A percentile compares a stretch with the other conserved stretches of the same genome.
Evolutionary conservation across 2,797 vertebrate genomes (phyloP).

Genomic region (Eupleurogrammus muticus): DNA sequence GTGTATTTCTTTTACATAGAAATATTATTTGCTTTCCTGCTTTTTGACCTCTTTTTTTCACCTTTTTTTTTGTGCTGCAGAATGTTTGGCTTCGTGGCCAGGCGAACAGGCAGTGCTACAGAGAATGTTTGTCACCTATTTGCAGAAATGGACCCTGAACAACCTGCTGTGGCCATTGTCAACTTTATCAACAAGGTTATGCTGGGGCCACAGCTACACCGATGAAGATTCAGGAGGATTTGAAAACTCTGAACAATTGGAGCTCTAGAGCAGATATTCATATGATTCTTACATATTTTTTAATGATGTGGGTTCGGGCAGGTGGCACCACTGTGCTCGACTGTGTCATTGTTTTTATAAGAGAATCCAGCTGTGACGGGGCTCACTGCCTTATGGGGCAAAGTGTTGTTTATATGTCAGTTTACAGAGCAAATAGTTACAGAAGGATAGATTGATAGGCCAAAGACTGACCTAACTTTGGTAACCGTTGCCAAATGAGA

Average conservation of each 20-base stretch:
- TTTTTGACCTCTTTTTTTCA: conserved; percentile 1
- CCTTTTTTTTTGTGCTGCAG: conserved; percentile 67
- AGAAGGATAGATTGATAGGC: conserved; percentile 29
- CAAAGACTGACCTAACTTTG: conserved; percentile 46
- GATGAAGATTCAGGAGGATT: conserved; percentile 58
- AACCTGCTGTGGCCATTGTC: conserved; percentile 92
- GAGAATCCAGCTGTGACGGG: conserved; percentile 13
- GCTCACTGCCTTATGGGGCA: conserved; percentile 13
- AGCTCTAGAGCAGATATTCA: conserved; percentile 18
- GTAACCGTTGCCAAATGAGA: conserved; percentile 46
- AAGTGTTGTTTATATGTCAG: conserved; percentile 20
- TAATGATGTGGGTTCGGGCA: conserved; percentile 26
- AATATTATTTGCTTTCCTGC: not conserved
- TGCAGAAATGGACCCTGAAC: conserved; percentile 92
- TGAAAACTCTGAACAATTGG: conserved; percentile 16
- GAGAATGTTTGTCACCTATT: conserved; percentile 95
- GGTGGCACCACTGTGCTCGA: conserved; percentile 15
- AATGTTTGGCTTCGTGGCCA: conserved; percentile 94
- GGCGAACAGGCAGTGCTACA: conserved; percentile 86
- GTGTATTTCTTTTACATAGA: not conserved
- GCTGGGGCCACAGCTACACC: conserved; percentile 87
- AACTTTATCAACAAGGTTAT: conserved; percentile 98
- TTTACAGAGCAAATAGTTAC: conserved; percentile 20
- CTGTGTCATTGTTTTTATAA: conserved; percentile 31
- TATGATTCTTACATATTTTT: conserved; percentile 31